Conservation (phyloP, 2,888 invertebrate species). For the Drosophila longiperda region DNA sequence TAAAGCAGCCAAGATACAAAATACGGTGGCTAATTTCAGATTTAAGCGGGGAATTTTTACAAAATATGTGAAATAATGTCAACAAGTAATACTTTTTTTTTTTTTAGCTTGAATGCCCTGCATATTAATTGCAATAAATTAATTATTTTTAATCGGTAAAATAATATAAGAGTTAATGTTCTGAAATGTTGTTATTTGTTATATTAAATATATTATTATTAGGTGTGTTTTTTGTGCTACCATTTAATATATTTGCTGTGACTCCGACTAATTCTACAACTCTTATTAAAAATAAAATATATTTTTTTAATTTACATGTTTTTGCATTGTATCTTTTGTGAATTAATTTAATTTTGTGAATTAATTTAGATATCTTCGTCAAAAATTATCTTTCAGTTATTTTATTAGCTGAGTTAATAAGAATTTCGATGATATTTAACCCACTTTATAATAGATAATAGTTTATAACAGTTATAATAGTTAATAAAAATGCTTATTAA, state of each 20-base stretch:
- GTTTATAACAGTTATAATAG: not conserved
- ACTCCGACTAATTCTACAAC: not conserved
- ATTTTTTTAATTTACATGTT: not conserved
- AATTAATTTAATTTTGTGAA: too few species aligned
- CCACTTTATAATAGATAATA: not conserved
- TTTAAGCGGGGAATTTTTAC: not conserved
- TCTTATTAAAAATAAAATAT: not conserved
- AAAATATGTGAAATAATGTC: not conserved
- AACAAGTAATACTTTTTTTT: not conserved
- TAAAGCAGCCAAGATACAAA: not conserved
- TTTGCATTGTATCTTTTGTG: too few species aligned
- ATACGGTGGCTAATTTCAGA: conserved; percentile 2
- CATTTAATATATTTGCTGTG: not conserved
- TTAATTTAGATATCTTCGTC: not conserved
- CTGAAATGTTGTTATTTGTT: not conserved
- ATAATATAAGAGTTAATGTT: not conserved
- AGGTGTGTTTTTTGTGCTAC: not conserved
- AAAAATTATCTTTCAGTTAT: not conserved
- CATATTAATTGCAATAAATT: not conserved
- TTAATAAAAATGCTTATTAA: not conserved
- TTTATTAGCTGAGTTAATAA: not conserved
- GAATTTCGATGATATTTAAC: not conserved
- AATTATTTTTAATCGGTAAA: not conserved
- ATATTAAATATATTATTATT: not conserved
- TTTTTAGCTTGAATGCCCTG: not conserved